These are phyloP conservation scores for Mylabris phalerata DNA, from an alignment of 1,140 invertebrate species.

Conservation along the genomic window DNA sequence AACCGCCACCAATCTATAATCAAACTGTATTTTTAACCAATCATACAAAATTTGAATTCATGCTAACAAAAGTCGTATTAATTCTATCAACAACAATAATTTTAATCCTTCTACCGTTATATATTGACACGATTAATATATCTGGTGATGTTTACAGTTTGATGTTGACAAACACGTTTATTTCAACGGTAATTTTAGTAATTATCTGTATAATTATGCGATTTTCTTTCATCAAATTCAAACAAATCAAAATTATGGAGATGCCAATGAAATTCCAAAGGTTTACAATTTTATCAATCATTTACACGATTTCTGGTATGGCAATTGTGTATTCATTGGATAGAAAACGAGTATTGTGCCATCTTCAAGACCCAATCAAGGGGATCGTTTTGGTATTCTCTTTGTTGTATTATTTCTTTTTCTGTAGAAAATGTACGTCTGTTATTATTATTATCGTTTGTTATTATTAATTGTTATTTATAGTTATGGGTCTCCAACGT, in stretches of 20 bases:
- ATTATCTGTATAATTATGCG: slow-evolving; percentile 21
- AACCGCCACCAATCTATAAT: slow-evolving; percentile 16
- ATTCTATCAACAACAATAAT: slow-evolving; percentile 29
- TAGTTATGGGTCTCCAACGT: slow-evolving; percentile 53
- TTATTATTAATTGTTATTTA: slow-evolving; percentile 25
- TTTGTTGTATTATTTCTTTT: slow-evolving; percentile 54
- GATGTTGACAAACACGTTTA: slow-evolving; percentile 25
- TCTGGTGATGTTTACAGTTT: slow-evolving; percentile 33
- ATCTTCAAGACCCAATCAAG: slow-evolving; percentile 55
- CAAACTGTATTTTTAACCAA: slow-evolving; percentile 11
- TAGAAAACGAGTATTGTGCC: slow-evolving; percentile 48
- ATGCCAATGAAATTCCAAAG: slow-evolving; percentile 25
- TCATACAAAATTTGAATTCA: slow-evolving; percentile 35
- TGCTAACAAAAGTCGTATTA: slow-evolving; percentile 25
- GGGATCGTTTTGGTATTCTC: slow-evolving; percentile 51
- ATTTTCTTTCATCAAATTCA: slow-evolving; percentile 25
- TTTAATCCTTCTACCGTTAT: slow-evolving; percentile 34
- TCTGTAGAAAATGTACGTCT: slow-evolving; percentile 52
- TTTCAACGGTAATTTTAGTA: slow-evolving; percentile 21
- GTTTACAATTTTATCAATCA: slow-evolving; percentile 22
- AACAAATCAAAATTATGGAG: slow-evolving; percentile 25
- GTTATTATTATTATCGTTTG: background rate
- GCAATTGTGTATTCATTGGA: slow-evolving; percentile 34
- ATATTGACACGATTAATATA: slow-evolving; percentile 30
- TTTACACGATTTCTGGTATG: slow-evolving; percentile 28